Percentiles rank a stretch among this genome's conserved stretches.
Conservation (phyloP, 2,113 vertebrate genomes). For the Tragulus kanchil region DNA sequence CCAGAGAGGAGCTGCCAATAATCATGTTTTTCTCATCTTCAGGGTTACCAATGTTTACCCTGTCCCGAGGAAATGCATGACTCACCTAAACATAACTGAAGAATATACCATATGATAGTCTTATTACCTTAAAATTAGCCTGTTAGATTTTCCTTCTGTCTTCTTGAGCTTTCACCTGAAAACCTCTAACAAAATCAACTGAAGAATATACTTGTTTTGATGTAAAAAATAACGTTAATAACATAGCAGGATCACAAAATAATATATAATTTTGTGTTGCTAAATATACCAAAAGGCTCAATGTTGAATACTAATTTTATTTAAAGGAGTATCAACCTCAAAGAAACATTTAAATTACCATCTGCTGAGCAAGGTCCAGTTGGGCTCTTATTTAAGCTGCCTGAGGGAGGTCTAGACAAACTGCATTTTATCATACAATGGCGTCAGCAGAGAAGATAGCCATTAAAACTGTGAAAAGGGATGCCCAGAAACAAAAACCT, state of each 20-base stretch:
- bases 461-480: constrained; percentile 7
- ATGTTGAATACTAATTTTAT: background rate
- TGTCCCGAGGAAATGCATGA: background rate
- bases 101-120: background rate
- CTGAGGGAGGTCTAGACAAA: background rate
- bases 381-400: background rate
- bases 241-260: constrained; percentile 23
- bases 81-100: constrained; percentile 24
- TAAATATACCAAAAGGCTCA: constrained; percentile 24
- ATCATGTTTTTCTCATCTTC: background rate
- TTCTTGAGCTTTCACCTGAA: constrained; percentile 36
- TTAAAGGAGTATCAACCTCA: background rate
- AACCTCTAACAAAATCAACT: background rate
- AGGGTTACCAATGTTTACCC: background rate
- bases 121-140: constrained; percentile 38
- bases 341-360: background rate
- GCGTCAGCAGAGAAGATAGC: background rate
- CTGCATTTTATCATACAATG: background rate
- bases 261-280: background rate
- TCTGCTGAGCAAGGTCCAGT: background rate
- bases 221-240: constrained; percentile 1
- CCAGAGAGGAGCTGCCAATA: background rate
- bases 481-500: background rate
- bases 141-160: background rate
- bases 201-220: constrained; percentile 24